Percentiles rank a stretch among this genome's conserved stretches.
Evolutionary conservation across 2,113 vertebrate species (phyloP).

Genomic region (Vulpes vulpes): DNA sequence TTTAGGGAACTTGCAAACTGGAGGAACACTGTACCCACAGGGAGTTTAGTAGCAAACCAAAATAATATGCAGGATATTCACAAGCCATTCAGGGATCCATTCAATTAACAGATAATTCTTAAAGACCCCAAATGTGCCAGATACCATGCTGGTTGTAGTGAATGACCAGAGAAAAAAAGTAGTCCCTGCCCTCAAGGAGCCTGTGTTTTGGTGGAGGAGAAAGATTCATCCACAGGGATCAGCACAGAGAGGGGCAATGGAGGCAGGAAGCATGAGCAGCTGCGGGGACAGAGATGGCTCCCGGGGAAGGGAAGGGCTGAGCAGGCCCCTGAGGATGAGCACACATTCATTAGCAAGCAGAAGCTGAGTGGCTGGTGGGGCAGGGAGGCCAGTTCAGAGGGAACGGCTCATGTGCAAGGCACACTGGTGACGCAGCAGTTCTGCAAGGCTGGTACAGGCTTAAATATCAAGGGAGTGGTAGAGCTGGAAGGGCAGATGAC

Average conservation of each 20-base stretch:
- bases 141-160: not conserved
- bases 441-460: not conserved
- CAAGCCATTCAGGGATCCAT: not conserved
- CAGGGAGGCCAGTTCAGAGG: not conserved
- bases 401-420: no score
- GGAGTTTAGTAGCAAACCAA: not conserved
- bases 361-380: not conserved
- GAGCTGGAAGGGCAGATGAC: not conserved
- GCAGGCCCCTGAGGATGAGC: not conserved
- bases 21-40: not conserved
- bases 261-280: not conserved
- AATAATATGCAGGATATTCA: not conserved
- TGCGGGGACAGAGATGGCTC: not conserved
- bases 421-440: rapidly evolving
- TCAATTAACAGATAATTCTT: not conserved
- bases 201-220: not conserved
- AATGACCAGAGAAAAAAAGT: not conserved
- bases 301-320: not conserved
- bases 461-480: no score
- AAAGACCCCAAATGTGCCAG: not conserved
- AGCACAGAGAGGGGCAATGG: no score
- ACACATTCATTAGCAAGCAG: not conserved
- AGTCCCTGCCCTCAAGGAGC: not conserved
- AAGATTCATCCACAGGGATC: not conserved
- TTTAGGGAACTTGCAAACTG: not conserved